Percentiles rank a stretch among this genome's conserved stretches.
These are phyloP conservation scores for Patella vulgata DNA, from an alignment of 1,140 invertebrate species.

Conservation along the genomic window DNA sequence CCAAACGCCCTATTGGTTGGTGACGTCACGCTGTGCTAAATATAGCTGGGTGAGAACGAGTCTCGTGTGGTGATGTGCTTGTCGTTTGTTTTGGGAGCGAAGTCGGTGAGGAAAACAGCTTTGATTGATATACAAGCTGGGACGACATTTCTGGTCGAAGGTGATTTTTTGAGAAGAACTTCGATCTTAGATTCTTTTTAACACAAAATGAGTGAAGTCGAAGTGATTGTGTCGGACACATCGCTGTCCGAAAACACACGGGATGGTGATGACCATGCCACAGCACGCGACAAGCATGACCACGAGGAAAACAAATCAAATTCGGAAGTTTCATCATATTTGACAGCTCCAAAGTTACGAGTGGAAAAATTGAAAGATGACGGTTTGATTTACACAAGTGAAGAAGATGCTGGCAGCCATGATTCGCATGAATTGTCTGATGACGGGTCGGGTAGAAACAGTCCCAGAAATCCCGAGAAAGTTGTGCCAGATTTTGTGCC, in stretches of 20 bases:
- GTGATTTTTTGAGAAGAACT: no score
- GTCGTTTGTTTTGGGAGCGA: no score
- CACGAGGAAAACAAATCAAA: slow-evolving; percentile 7
- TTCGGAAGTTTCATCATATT: slow-evolving; percentile 33
- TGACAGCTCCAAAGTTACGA: slow-evolving; percentile 31
- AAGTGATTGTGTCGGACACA: background rate
- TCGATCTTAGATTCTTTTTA: no score
- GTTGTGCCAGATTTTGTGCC: slow-evolving; percentile 46
- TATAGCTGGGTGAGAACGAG: no score
- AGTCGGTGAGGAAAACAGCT: background rate
- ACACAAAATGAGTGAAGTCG: background rate
- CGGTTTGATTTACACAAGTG: slow-evolving; percentile 47
- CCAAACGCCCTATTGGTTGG: no score
- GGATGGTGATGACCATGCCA: slow-evolving; percentile 33
- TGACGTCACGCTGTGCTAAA: no score
- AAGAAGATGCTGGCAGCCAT: slow-evolving; percentile 51
- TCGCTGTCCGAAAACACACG: slow-evolving; percentile 13
- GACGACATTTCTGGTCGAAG: no score
- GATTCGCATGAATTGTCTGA: slow-evolving; percentile 46
- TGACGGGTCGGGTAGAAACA: slow-evolving; percentile 35
- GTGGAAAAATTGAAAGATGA: slow-evolving; percentile 56
- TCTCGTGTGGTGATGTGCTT: no score
- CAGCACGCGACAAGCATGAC: background rate
- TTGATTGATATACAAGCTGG: background rate
- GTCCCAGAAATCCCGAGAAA: slow-evolving; percentile 11